phyloP scores from a whole-genome alignment of 2,797 vertebrate species.

The Labeo calbasu region DNA sequence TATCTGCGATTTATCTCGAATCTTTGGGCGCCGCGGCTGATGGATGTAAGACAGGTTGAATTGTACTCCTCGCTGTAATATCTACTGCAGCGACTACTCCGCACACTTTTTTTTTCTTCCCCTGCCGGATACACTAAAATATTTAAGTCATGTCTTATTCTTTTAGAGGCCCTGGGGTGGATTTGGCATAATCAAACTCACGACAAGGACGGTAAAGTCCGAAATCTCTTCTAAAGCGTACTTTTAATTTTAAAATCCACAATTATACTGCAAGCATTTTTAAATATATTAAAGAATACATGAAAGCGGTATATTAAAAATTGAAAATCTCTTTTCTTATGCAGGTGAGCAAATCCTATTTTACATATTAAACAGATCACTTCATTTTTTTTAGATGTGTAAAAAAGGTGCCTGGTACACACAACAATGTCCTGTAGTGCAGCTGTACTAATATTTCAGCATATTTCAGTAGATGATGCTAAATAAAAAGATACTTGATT shows the following conservation, averaged over 20 bases:
- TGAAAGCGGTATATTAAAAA: constrained; percentile 68
- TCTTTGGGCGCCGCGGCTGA: constrained; percentile 64
- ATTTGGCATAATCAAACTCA: constrained; percentile 68
- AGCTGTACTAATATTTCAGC: not conserved
- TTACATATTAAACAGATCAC: constrained; percentile 35
- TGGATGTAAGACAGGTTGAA: constrained; percentile 80
- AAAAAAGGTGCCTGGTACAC: not conserved
- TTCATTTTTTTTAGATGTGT: not conserved
- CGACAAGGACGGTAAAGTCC: constrained; percentile 64
- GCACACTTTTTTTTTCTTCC: constrained; percentile 25
- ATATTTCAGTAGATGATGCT: constrained; percentile 6
- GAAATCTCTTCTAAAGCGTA: constrained; percentile 69
- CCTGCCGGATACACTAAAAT: constrained; percentile 79
- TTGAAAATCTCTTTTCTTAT: constrained; percentile 63
- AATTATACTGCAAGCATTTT: constrained; percentile 67
- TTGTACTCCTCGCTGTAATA: constrained; percentile 78
- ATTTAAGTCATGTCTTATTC: constrained; percentile 81
- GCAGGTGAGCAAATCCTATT: constrained; percentile 42
- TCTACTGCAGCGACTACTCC: constrained; percentile 66
- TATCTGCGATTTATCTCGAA: constrained; percentile 71
- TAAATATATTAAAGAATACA: constrained; percentile 67
- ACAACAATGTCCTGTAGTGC: not conserved
- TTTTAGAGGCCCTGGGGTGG: constrained; percentile 71
- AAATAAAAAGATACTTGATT: constrained; percentile 31
- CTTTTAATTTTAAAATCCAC: constrained; percentile 71